Evolutionary conservation across 2,113 vertebrate genomes (phyloP), one percentile per base, ranked within the genome.

Genomic region (Halichoerus grypus): DNA sequence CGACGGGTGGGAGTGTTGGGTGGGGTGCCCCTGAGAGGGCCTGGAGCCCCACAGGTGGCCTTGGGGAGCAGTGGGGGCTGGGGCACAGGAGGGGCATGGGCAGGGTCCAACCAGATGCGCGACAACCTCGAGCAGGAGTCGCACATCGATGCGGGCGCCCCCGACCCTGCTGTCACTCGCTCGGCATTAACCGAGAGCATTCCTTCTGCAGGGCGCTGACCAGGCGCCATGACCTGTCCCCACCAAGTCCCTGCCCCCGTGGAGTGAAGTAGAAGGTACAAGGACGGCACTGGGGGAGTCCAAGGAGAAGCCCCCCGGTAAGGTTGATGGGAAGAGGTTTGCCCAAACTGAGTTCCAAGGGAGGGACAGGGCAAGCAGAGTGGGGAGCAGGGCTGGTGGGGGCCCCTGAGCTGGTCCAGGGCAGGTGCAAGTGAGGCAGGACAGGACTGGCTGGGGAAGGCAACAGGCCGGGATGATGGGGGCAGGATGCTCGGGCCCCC

Each of bases 401-500:
- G 46, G 7, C 18, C 39, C 19, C 67, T 7, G 12, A 51, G 19
- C 33, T 12, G 6, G 12, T 33, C 16, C 24, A 15, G 24, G 72
- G 24, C 72, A 28, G 81, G 55, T 11, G 16, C 18, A 11, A 57
- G 33, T 22, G 16, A 36, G 69, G 33, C 16, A 1, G 3, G 24
- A 9, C 74, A n/a, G 72, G 39, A 16, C 15, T 24, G 24, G 82
- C 31, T 5, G 11, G 18, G 9, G n/a, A 12, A 24, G 65, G 31
- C 1, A 0, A 7, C 18, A 49, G 53, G 53, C 74, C 7, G 0
- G 5, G 42, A 4, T 2, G n/a, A 39, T 0, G 10, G 22, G 57
- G 36, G 49, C 3, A 8, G 42, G 42, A 16, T 14, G 13, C 13
- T 3, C 2, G 14, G 71, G 67, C 33, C 15, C 51, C 42, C 5